phyloP scores from a whole-genome alignment of 2,888 invertebrate species.

The Neria commutata region DNA sequence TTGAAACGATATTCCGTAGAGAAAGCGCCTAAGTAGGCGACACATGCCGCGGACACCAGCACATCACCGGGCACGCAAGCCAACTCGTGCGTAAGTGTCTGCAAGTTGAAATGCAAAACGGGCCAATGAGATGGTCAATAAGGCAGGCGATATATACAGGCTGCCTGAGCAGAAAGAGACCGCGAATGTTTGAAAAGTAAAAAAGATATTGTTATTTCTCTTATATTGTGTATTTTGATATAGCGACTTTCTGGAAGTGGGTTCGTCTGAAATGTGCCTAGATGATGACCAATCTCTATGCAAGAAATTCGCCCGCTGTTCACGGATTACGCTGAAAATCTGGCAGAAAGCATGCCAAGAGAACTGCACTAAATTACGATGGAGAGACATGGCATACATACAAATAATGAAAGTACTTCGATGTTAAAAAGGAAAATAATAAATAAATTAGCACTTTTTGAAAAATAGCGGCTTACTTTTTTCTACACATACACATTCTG shows the following conservation, averaged over 20 bases:
- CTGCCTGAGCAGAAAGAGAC: no score
- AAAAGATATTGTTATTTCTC: no score
- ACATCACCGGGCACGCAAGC: constrained; percentile 84
- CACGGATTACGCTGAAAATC: no score
- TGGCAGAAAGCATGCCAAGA: background rate
- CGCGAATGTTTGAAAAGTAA: background rate
- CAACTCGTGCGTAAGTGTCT: constrained; percentile 72
- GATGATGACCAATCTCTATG: no score
- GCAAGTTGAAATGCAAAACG: constrained; percentile 14
- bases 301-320: no score
- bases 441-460: no score
- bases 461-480: no score
- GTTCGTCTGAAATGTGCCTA: no score
- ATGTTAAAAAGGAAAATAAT: background rate
- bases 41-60: constrained; percentile 82
- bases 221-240: no score
- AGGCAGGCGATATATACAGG: no score
- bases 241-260: no score
- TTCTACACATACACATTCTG: no score
- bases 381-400: background rate
- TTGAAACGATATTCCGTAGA: constrained; percentile 74
- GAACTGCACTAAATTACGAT: background rate
- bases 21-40: constrained; percentile 92
- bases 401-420: background rate
- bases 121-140: background rate